A percentile compares a stretch with the other conserved stretches of the same genome.
Conservation (phyloP, 92 coral and sea anemone genomes). For the Micromussa lordhowensis region DNA sequence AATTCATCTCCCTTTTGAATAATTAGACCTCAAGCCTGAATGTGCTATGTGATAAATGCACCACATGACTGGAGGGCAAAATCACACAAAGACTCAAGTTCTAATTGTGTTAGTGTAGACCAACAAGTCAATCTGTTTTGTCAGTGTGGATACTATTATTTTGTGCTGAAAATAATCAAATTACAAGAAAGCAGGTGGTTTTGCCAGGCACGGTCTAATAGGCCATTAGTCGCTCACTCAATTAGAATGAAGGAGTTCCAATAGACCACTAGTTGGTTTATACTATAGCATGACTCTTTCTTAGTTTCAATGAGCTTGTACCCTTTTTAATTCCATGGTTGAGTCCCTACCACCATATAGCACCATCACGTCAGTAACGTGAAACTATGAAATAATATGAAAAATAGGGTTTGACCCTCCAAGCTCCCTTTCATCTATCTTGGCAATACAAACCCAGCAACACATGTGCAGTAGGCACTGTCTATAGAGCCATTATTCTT, state of each 20-base stretch:
- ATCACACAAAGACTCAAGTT: slow-evolving; percentile 41
- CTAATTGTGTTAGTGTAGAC: slow-evolving; percentile 34
- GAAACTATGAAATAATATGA: too few relatives aligned
- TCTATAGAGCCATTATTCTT: slow-evolving; percentile 43
- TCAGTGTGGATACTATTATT: slow-evolving; percentile 45
- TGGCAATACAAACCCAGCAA: too few relatives aligned
- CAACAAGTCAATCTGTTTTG: slow-evolving; percentile 42
- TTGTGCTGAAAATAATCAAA: slow-evolving; percentile 30
- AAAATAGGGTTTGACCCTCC: too few relatives aligned
- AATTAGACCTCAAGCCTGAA: slow-evolving; percentile 16
- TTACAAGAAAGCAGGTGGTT: slow-evolving; percentile 29
- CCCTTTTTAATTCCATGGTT: too few relatives aligned
- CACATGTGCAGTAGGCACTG: too few relatives aligned
- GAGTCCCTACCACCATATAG: too few relatives aligned
- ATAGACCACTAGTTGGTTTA: slow-evolving; percentile 48
- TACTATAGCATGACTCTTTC: slow-evolving; percentile 34
- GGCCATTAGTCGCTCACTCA: slow-evolving; percentile 53
- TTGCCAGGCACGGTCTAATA: slow-evolving; percentile 43
- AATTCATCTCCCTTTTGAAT: slow-evolving; percentile 32
- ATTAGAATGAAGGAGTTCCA: slow-evolving; percentile 46
- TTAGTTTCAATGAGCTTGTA: too few relatives aligned
- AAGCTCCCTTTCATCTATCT: too few relatives aligned
- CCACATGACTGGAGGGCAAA: slow-evolving; percentile 22
- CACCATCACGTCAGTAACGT: too few relatives aligned
- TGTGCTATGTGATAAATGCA: slow-evolving; percentile 30